Conservation (phyloP, 2,888 invertebrate genomes). For the Zhuqinia jingwanae region DNA sequence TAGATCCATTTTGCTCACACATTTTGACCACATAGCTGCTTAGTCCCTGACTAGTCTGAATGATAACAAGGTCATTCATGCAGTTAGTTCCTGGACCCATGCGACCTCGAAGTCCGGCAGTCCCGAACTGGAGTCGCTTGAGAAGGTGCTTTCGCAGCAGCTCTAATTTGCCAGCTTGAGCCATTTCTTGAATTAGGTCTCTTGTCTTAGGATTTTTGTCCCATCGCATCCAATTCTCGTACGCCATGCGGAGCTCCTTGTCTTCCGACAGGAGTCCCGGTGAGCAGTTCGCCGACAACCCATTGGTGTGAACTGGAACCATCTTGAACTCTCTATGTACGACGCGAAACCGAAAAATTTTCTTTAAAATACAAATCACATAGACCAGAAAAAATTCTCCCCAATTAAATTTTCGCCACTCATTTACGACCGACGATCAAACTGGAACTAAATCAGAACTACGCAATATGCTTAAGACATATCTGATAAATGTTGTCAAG, state of each 20-base stretch:
- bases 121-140: slow-evolving; percentile 91
- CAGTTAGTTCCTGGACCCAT: slow-evolving; percentile 97
- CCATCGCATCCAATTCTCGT: slow-evolving; percentile 62
- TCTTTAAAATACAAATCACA: too few species aligned
- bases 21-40: slow-evolving; percentile 86
- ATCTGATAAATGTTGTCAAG: too few species aligned
- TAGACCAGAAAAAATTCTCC: neutral
- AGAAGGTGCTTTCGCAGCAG: slow-evolving; percentile 49
- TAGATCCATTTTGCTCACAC: slow-evolving; percentile 83
- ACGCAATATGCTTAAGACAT: neutral
- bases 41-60: slow-evolving; percentile 97
- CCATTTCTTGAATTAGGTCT: slow-evolving; percentile 38
- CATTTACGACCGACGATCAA: neutral
- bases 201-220: slow-evolving; percentile 48
- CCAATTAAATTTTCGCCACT: neutral
- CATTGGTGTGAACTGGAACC: slow-evolving; percentile 36
- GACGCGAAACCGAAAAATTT: neutral
- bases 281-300: neutral
- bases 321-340: slow-evolving; percentile 38
- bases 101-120: slow-evolving; percentile 93
- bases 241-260: slow-evolving; percentile 37
- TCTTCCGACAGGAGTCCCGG: slow-evolving; percentile 53
- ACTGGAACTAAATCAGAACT: neutral
- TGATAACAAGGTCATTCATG: slow-evolving; percentile 96
- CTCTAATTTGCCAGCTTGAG: slow-evolving; percentile 13